Percentiles rank a stretch among this genome's conserved stretches.
Evolutionary conservation across 1,140 invertebrate species (phyloP).

Genomic region (Drosophila jambulina): DNA sequence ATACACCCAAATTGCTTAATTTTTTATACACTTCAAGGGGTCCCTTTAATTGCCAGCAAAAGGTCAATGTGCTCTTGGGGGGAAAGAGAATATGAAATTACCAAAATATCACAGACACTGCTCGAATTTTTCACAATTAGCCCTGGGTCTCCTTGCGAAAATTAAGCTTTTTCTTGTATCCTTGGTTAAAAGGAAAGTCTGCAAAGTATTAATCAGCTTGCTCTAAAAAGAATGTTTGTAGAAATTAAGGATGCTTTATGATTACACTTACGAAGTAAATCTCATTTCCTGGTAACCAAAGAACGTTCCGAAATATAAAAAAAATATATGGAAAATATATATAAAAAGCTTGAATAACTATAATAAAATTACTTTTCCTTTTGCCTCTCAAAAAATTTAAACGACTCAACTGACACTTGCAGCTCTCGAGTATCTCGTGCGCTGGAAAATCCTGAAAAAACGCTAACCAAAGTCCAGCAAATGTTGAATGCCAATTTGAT

Average conservation of each 20-base stretch:
- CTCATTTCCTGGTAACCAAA: too few relatives aligned
- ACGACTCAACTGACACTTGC: constrained; percentile 21
- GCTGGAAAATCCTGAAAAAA: constrained; percentile 33
- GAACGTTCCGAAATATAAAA: not conserved
- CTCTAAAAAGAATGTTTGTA: not conserved
- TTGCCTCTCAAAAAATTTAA: not conserved
- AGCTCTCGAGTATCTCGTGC: not conserved
- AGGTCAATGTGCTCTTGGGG: constrained; percentile 12
- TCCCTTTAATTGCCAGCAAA: constrained; percentile 53
- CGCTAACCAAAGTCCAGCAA: constrained; percentile 45
- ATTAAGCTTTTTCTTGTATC: not conserved
- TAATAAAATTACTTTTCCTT: not conserved
- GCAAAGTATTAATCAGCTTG: not conserved
- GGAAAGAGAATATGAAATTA: not conserved
- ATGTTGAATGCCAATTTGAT: constrained; percentile 63
- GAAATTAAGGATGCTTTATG: not conserved
- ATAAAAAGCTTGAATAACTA: not conserved
- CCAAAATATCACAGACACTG: not conserved
- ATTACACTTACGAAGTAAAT: too few relatives aligned
- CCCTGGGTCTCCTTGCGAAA: not conserved
- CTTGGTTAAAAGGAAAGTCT: not conserved
- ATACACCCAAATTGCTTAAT: constrained; percentile 32
- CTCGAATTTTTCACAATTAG: constrained; percentile 23
- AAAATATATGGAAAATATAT: not conserved
- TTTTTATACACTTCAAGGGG: constrained; percentile 18